phyloP scores from a whole-genome alignment of 1,140 invertebrate species.

The Tigriopus japonicus region DNA sequence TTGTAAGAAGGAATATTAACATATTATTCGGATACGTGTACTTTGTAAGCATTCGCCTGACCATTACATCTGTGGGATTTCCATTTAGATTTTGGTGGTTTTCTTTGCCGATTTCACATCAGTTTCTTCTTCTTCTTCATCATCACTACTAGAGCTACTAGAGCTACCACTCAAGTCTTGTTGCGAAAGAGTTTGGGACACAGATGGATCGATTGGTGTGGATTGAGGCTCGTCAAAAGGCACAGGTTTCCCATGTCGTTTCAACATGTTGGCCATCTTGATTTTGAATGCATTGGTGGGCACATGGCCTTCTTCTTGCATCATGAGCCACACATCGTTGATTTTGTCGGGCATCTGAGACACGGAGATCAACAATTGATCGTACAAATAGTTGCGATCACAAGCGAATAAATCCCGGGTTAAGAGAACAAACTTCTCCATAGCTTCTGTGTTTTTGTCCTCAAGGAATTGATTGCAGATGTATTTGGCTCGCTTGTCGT shows the following conservation, averaged over 20 bases:
- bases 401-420: slow-evolving; percentile 51
- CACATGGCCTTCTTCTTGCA: slow-evolving; percentile 56
- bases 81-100: no score
- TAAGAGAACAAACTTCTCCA: slow-evolving; percentile 50
- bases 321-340: slow-evolving; percentile 47
- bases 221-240: slow-evolving; percentile 42
- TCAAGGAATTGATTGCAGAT: slow-evolving; percentile 37
- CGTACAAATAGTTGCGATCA: slow-evolving; percentile 50
- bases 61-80: no score
- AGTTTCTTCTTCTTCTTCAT: no score
- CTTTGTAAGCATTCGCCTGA: no score
- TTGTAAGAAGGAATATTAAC: no score
- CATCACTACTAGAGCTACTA: no score
- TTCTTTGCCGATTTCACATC: no score
- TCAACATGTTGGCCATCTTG: slow-evolving; percentile 41
- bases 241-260: slow-evolving; percentile 38
- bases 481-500: slow-evolving; percentile 24
- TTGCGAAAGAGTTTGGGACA: no score
- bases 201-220: neutral
- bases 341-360: slow-evolving; percentile 50
- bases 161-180: no score
- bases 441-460: slow-evolving; percentile 39
- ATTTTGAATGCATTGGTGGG: slow-evolving; percentile 45
- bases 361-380: slow-evolving; percentile 39
- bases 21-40: no score